A percentile compares a stretch with the other conserved stretches of the same genome.
These are phyloP conservation scores for Tricholauxania praeusta DNA, from an alignment of 2,888 invertebrate species.

Conservation along the genomic window DNA sequence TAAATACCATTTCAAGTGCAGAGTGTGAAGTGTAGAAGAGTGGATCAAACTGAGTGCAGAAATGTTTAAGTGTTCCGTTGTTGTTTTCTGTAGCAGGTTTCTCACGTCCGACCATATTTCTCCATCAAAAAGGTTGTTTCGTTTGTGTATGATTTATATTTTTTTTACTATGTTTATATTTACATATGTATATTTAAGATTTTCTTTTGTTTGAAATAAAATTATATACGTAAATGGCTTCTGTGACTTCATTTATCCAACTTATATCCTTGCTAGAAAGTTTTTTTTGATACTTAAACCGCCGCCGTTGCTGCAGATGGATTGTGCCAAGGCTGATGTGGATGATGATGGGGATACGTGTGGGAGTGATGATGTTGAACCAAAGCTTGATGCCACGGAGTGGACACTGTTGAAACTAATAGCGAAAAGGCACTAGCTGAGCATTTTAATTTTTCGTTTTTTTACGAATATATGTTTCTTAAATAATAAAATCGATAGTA, in stretches of 20 bases:
- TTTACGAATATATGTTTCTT: constrained; percentile 25
- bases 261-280: background rate
- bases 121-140: background rate
- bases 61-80: constrained; percentile 2
- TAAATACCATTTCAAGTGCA: constrained; percentile 36
- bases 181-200: too few species aligned
- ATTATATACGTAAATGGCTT: too few species aligned
- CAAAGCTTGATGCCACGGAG: constrained; percentile 68
- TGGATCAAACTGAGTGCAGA: background rate
- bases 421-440: constrained; percentile 68
- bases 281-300: constrained; percentile 54
- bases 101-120: background rate
- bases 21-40: constrained; percentile 27
- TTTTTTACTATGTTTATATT: too few species aligned
- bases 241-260: background rate
- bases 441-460: constrained; percentile 51
- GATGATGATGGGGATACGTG: constrained; percentile 63
- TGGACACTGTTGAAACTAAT: constrained; percentile 68
- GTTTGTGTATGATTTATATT: too few species aligned
- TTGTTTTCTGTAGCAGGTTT: background rate
- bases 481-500: background rate
- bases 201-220: too few species aligned
- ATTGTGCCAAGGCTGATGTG: constrained; percentile 68
- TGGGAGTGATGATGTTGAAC: constrained; percentile 66
- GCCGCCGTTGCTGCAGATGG: constrained; percentile 65